These are phyloP conservation scores for Paracanthobrama guichenoti DNA, from an alignment of 2,113 vertebrate genomes.

Conservation along the genomic window DNA sequence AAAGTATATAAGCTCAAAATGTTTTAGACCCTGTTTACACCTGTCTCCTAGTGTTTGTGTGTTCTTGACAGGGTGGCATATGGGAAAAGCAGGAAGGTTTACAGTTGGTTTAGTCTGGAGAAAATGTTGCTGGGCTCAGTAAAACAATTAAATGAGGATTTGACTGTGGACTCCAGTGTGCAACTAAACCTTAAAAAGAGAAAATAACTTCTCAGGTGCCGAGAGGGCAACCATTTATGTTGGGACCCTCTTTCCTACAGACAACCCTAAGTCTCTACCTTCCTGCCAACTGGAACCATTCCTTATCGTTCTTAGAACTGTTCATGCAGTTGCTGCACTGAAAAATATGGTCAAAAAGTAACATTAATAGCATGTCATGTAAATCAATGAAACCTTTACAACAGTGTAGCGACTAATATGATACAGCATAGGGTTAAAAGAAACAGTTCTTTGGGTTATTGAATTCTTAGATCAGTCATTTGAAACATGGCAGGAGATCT, in stretches of 20 bases:
- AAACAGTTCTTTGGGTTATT: neutral
- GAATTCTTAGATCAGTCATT: neutral
- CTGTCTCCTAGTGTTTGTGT: neutral
- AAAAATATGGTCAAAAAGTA: too few species aligned
- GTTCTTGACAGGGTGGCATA: neutral
- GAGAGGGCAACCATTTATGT: constrained; percentile 4
- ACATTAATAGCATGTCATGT: too few species aligned
- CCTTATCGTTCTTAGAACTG: too few species aligned
- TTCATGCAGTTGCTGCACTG: too few species aligned
- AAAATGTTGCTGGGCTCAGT: neutral
- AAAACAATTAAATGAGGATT: neutral
- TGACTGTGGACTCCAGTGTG: neutral
- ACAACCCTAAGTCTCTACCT: neutral
- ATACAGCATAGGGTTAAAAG: too few species aligned
- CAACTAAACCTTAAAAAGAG: constrained; percentile 11
- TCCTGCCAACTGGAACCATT: neutral
- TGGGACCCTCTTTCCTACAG: neutral
- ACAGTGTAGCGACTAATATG: too few species aligned
- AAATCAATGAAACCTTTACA: too few species aligned
- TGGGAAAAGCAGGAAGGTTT: constrained; percentile 28
- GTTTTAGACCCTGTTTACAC: too few species aligned
- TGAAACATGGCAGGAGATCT: neutral
- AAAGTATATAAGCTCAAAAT: too few species aligned
- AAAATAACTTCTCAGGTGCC: constrained; percentile 18
- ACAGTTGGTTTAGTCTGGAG: constrained; percentile 27